phyloP scores from a whole-genome alignment of 2,888 invertebrate genomes.

The Blera fallax region DNA sequence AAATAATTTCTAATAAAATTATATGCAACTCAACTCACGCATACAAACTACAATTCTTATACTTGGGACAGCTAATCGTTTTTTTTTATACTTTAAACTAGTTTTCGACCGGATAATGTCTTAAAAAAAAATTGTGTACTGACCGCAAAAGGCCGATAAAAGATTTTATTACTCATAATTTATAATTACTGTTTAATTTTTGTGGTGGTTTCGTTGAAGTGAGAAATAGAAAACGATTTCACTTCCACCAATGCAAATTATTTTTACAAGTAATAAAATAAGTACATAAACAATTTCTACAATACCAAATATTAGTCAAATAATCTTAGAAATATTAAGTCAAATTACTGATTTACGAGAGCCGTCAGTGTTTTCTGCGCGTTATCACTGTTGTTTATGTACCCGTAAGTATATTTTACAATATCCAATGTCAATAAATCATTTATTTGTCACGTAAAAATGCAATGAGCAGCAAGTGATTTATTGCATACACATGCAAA shows the following conservation, averaged over 20 bases:
- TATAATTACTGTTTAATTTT: neutral
- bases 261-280: neutral
- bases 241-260: neutral
- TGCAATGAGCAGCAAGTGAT: neutral
- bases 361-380: neutral
- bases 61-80: no score
- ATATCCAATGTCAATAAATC: neutral
- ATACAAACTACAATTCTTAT: no score
- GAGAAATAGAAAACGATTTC: neutral
- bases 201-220: neutral
- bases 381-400: neutral
- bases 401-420: neutral
- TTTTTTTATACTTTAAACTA: no score
- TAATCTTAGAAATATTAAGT: neutral
- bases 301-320: no score
- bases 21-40: no score
- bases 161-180: neutral
- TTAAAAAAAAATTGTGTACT: no score
- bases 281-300: no score
- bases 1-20: no score
- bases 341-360: neutral
- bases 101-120: no score
- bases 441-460: constrained; percentile 1
- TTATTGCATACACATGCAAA: neutral
- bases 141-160: neutral